A percentile compares a stretch with the other conserved stretches of the same genome.
Conservation (phyloP, 35 echinoderm and acorn worm species). For the Ophioderma brevispina region DNA sequence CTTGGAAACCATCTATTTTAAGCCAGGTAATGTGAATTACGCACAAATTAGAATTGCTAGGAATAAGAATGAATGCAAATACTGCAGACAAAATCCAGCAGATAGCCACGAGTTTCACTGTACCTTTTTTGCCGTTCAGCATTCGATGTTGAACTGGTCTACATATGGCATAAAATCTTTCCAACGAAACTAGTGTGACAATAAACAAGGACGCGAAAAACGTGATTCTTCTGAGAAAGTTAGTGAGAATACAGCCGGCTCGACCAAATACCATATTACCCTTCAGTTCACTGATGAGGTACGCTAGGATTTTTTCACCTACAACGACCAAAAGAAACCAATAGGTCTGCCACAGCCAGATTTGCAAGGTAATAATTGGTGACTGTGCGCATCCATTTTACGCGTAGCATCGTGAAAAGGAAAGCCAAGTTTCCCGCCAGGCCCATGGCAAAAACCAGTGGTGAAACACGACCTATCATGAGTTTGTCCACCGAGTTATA, state of each 20-base stretch:
- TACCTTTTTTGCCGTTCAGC: constrained; percentile 34
- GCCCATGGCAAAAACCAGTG: constrained; percentile 52
- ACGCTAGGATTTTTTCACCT: constrained; percentile 32
- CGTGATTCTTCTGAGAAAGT: constrained; percentile 29
- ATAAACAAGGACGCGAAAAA: constrained; percentile 56
- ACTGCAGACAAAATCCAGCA: constrained; percentile 26
- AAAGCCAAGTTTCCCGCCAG: constrained; percentile 52
- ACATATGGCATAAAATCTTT: constrained; percentile 71
- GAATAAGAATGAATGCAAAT: constrained; percentile 23
- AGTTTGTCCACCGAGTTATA: not conserved
- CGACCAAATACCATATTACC: constrained; percentile 32
- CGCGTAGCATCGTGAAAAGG: constrained; percentile 42
- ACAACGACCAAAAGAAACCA: constrained; percentile 50
- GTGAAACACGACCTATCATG: not conserved
- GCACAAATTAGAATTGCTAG: constrained; percentile 4
- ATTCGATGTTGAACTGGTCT: constrained; percentile 55
- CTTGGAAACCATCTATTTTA: constrained; percentile 16
- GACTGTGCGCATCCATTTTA: constrained; percentile 68
- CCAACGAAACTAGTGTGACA: constrained; percentile 41
- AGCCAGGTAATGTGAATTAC: constrained; percentile 39
- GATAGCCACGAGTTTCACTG: not conserved
- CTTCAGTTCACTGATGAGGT: not conserved
- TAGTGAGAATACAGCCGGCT: constrained; percentile 35
- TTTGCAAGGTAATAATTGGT: constrained; percentile 72
- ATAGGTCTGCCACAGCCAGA: constrained; percentile 63